A percentile compares a stretch with the other conserved stretches of the same genome.
phyloP scores from a whole-genome alignment of 1,140 invertebrate genomes.

The Sinonovacula constricta region DNA sequence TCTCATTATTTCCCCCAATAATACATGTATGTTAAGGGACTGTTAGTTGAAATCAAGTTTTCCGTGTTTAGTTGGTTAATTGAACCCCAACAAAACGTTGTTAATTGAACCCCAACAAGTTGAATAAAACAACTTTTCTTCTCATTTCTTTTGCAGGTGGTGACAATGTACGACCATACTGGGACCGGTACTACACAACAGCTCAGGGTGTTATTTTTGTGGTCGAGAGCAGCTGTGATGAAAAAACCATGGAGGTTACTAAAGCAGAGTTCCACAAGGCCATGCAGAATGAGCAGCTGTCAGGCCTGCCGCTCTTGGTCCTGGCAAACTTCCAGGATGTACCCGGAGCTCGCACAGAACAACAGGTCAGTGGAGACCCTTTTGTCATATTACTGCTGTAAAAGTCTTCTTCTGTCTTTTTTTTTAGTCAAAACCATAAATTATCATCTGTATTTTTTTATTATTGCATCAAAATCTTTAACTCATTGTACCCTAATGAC shows the following conservation, averaged over 20 bases:
- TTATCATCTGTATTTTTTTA: too few species aligned
- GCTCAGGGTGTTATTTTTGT: constrained; percentile 74
- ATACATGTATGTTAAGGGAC: too few species aligned
- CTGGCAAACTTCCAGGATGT: constrained; percentile 67
- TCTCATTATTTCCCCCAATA: too few species aligned
- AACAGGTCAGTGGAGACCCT: constrained; percentile 68
- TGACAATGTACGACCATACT: constrained; percentile 72
- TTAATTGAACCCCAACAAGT: not conserved
- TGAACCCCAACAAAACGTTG: too few species aligned
- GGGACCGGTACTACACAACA: constrained; percentile 71
- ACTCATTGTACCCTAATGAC: too few species aligned
- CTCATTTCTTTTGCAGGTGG: constrained; percentile 67
- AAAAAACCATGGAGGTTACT: constrained; percentile 60
- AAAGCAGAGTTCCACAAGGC: constrained; percentile 69
- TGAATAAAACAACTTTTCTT: not conserved
- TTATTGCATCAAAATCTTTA: too few species aligned
- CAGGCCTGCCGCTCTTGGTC: constrained; percentile 67
- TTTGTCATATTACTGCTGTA: too few species aligned
- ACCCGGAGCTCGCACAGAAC: constrained; percentile 57
- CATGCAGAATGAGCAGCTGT: constrained; percentile 64
- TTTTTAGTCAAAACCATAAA: too few species aligned
- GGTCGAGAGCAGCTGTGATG: constrained; percentile 62
- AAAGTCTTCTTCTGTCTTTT: too few species aligned
- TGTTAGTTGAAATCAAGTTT: too few species aligned
- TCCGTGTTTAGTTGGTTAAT: too few species aligned